These are phyloP conservation scores for Etheostoma perlongum DNA, from an alignment of 2,797 vertebrate species.

Conservation along the genomic window DNA sequence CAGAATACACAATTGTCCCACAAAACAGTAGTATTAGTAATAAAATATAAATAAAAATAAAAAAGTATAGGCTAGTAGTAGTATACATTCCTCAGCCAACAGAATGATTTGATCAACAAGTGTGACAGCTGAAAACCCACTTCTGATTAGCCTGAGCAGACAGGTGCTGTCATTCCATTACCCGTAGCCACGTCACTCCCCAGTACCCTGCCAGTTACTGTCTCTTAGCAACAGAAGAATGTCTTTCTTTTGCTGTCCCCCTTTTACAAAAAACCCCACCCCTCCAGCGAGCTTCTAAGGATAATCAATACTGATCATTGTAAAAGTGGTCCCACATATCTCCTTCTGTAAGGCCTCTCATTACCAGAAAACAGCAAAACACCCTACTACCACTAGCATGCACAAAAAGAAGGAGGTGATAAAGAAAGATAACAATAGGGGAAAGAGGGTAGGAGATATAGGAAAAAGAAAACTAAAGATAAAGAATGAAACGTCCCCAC, in stretches of 20 bases:
- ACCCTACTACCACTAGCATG: constrained; percentile 20
- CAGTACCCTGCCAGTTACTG: constrained; percentile 20
- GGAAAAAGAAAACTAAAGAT: constrained; percentile 25
- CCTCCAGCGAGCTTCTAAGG: constrained; percentile 46
- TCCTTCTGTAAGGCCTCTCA: constrained; percentile 79
- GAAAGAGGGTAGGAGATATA: constrained; percentile 23
- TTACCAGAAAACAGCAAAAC: constrained; percentile 72
- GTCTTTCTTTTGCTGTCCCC: constrained; percentile 46
- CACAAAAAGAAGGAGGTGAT: constrained; percentile 32
- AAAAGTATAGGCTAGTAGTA: neutral
- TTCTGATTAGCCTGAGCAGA: constrained; percentile 21
- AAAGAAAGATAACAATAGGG: constrained; percentile 32
- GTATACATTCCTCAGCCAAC: constrained; percentile 15
- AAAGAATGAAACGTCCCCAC: constrained; percentile 5
- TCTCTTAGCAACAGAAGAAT: constrained; percentile 74
- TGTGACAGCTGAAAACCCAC: constrained; percentile 25
- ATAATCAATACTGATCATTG: constrained; percentile 84
- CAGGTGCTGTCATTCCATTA: neutral
- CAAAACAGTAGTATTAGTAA: too few relatives aligned
- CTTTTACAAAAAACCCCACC: constrained; percentile 29
- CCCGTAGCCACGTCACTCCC: constrained; percentile 20
- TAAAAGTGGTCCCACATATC: constrained; percentile 75
- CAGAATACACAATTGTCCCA: neutral
- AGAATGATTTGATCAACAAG: constrained; percentile 6
- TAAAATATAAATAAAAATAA: neutral